A percentile compares a stretch with the other conserved stretches of the same genome.
These are phyloP conservation scores for Coryphaenoides rupestris DNA, from an alignment of 2,113 vertebrate species.

Conservation along the genomic window DNA sequence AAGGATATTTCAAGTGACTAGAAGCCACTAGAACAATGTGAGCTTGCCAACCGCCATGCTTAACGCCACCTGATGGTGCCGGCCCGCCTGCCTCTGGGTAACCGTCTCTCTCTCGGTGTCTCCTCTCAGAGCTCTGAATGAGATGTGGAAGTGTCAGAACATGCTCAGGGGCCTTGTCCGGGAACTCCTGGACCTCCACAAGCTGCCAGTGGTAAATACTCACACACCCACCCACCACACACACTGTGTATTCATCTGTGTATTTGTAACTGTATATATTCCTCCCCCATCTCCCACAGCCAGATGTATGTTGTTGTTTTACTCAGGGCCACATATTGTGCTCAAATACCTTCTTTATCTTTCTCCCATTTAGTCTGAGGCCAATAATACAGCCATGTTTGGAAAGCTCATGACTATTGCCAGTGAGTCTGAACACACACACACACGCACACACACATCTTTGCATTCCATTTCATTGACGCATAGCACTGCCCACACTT, in stretches of 20 bases:
- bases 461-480: neutral
- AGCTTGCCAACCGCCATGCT: too few species aligned
- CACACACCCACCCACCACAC: too few species aligned
- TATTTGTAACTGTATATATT: neutral
- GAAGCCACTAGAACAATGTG: too few species aligned
- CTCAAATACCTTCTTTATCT: neutral
- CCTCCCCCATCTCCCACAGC: too few species aligned
- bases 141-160: constrained; percentile 99
- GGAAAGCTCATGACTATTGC: constrained; percentile 97
- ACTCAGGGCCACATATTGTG: neutral
- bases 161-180: constrained; percentile 94
- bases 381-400: constrained; percentile 93
- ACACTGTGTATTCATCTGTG: neutral
- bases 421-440: constrained; percentile 77
- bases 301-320: too few species aligned
- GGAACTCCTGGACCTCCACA: constrained; percentile 95
- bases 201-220: constrained; percentile 82
- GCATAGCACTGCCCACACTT: neutral
- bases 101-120: neutral
- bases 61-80: too few species aligned
- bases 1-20: too few species aligned
- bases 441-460: neutral
- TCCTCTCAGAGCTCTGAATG: constrained; percentile 87
- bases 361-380: constrained; percentile 79
- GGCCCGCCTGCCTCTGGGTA: too few species aligned